phyloP scores from a whole-genome alignment of 1,140 invertebrate species.

The Drosophila biarmipes region DNA sequence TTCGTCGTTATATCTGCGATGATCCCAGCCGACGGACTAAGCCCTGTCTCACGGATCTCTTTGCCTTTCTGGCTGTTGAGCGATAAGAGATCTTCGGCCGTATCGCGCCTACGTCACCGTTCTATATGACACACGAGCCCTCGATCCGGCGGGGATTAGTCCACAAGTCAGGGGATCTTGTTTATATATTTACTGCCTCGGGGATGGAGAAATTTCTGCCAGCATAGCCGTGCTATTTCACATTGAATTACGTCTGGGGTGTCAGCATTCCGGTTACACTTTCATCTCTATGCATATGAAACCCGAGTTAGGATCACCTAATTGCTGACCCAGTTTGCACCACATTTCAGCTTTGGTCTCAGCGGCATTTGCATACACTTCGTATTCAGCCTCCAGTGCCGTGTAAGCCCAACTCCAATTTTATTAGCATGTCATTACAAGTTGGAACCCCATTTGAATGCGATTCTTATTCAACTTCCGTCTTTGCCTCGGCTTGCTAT shows the following conservation, averaged over 20 bases:
- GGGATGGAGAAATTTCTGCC: slow-evolving; percentile 4
- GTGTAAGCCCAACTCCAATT: background rate
- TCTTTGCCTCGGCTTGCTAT: background rate
- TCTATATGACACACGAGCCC: slow-evolving; percentile 15
- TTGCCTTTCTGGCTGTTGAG: background rate
- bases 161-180: slow-evolving; percentile 18
- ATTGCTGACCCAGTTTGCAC: background rate
- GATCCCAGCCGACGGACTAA: slow-evolving; percentile 11
- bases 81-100: background rate
- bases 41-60: background rate
- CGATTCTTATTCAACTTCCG: slow-evolving; percentile 11
- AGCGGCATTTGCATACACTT: slow-evolving; percentile 2
- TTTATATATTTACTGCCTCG: slow-evolving; percentile 14
- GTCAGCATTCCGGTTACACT: background rate
- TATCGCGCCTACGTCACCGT: slow-evolving; percentile 38
- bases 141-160: slow-evolving; percentile 19
- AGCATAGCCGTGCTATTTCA: background rate
- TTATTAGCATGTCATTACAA: slow-evolving; percentile 8
- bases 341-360: background rate
- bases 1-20: slow-evolving; percentile 15
- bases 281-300: background rate
- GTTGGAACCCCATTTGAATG: background rate
- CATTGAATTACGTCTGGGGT: slow-evolving; percentile 1
- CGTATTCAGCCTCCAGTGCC: slow-evolving; percentile 3
- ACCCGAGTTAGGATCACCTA: background rate